Evolutionary conservation across 2,797 vertebrate species (phyloP), one percentile per base, ranked within the genome.

Genomic region (Tauraco hartlaubi): DNA sequence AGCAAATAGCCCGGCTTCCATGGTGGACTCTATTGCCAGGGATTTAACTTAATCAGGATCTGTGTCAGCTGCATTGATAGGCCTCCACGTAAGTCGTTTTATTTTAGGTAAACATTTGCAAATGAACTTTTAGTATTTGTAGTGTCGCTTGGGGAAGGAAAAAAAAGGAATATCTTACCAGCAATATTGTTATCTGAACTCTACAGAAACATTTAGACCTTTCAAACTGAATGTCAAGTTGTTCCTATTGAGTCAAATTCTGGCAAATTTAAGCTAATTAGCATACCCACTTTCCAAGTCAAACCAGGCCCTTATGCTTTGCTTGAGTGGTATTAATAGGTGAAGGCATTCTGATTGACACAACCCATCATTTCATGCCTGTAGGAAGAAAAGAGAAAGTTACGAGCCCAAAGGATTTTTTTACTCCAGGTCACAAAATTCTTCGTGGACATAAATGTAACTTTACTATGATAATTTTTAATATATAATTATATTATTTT

Each of bases 181-280:
- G 81, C 49, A 51, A 18, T 61, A 18, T 39, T 68, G 87, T 78
- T 90, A 86, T 88, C 46, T 90, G 91, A 91, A 78, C 61, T 58
- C 91, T 46, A 41, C 87, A 75, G 95, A 73, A 95, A 73, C 69
- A 62, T 94, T 91, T 61, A 94, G 89, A 94, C 94, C 87, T 95
- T 96, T 92, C 85, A 90, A 81, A 91, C 29, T 41, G 96, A 97
- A 94, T 96, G 94, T 95, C 96, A 96, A 94, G 85, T 96, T 94
- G 89, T 91, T 96, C 72, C 75, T 85, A 74, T 48, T 72, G 73
- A 97, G 82, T 75, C 62, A 75, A 90, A 94, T 90, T 95, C 76
- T 88, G 94, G 91, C 94, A 95, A 94, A 97, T 96, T 93, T 88
- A 4, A 85, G 43, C 63, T 88, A 94, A 96, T 95, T 91, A 92